Percentiles rank a stretch among this genome's conserved stretches.
Evolutionary conservation across 2,797 vertebrate species (phyloP).

Genomic region (Sebastes minor): DNA sequence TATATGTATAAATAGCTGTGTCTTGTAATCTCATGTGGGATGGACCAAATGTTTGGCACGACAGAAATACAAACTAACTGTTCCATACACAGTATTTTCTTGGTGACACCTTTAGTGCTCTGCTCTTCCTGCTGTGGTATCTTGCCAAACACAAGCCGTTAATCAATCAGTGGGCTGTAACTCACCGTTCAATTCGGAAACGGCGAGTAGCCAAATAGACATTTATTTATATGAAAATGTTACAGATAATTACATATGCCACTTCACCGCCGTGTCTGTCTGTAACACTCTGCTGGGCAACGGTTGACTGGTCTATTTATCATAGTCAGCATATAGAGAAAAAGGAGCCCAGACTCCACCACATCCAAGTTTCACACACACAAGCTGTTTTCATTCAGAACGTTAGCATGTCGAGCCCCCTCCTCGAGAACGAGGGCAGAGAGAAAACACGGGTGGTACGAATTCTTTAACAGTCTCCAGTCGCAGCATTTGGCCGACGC

Average conservation of each 20-base stretch:
- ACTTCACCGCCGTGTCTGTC: slow-evolving; percentile 1
- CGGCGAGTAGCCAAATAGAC: background rate
- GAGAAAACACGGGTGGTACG: slow-evolving; percentile 46
- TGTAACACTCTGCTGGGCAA: background rate
- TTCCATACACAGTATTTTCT: background rate
- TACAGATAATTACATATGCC: slow-evolving; percentile 29
- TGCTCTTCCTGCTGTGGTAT: slow-evolving; percentile 19
- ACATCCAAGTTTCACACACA: background rate
- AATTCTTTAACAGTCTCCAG: slow-evolving; percentile 61
- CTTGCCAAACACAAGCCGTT: slow-evolving; percentile 3
- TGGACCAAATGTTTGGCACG: background rate
- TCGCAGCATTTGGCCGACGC: slow-evolving; percentile 59
- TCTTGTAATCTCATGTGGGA: background rate
- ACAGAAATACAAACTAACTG: background rate
- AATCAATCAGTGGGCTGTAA: slow-evolving; percentile 40
- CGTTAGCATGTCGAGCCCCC: slow-evolving; percentile 29
- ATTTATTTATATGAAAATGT: slow-evolving; percentile 41
- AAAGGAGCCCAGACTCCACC: background rate
- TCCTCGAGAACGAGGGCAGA: slow-evolving; percentile 19
- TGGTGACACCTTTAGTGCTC: slow-evolving; percentile 1
- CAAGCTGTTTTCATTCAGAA: slow-evolving; percentile 54
- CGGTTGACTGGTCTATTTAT: slow-evolving; percentile 23
- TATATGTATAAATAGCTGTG: background rate
- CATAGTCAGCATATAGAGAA: slow-evolving; percentile 19
- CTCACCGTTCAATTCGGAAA: slow-evolving; percentile 7